These are phyloP conservation scores for Channa maculata DNA, from an alignment of 2,113 vertebrate genomes.

Conservation along the genomic window DNA sequence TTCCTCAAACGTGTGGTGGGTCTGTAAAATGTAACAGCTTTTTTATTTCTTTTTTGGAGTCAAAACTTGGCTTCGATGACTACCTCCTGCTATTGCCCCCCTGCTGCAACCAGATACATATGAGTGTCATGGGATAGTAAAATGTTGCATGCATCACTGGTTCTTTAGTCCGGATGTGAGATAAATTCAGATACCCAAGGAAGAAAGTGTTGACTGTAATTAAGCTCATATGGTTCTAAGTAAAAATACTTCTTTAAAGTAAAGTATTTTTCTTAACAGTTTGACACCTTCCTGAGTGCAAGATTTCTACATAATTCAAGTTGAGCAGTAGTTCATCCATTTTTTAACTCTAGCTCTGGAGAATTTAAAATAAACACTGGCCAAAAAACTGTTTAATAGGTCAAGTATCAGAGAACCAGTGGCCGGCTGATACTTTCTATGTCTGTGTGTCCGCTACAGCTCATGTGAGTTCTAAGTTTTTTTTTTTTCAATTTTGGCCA, in stretches of 20 bases:
- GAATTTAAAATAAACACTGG: too few species aligned
- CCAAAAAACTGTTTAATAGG: too few species aligned
- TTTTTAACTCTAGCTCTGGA: too few species aligned
- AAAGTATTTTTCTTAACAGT: slow-evolving; percentile 33
- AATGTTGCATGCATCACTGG: slow-evolving; percentile 44
- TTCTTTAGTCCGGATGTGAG: slow-evolving; percentile 26
- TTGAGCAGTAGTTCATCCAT: not conserved
- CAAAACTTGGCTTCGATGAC: slow-evolving; percentile 31
- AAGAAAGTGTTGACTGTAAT: slow-evolving; percentile 52
- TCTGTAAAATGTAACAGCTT: slow-evolving; percentile 8
- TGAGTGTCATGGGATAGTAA: slow-evolving; percentile 38
- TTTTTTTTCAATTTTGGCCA: too few species aligned
- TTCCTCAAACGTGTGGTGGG: not conserved
- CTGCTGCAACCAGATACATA: slow-evolving; percentile 31
- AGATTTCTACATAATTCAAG: slow-evolving; percentile 29
- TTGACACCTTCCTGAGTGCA: slow-evolving; percentile 33
- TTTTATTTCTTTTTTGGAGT: slow-evolving; percentile 16
- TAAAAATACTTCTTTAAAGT: slow-evolving; percentile 13
- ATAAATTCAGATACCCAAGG: slow-evolving; percentile 23
- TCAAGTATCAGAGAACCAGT: too few species aligned
- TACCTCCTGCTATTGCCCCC: slow-evolving; percentile 1
- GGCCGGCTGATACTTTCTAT: too few species aligned
- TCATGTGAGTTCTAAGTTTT: too few species aligned
- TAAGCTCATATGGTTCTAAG: slow-evolving; percentile 38
- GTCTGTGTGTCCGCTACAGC: too few species aligned